Evolutionary conservation across 2,797 vertebrate species (phyloP), one percentile per base, ranked within the genome.

Genomic region (Ataeniobius toweri): DNA sequence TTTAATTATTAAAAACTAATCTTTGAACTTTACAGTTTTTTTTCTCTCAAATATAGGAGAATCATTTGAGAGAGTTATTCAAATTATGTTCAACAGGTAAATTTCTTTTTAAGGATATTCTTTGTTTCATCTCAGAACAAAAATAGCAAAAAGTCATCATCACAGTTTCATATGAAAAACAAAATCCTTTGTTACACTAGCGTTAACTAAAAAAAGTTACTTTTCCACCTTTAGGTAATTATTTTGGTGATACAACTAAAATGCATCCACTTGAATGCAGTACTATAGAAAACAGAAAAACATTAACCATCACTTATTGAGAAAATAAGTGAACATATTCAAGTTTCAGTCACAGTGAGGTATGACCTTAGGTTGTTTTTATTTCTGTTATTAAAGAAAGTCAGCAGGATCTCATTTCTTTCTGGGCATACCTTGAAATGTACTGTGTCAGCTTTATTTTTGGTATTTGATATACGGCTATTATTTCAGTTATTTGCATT

Each of bases 361-460:
- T 59, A n/a, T 73, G 13, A 59, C 12, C 16, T 46, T 69, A 46
- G 26, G 51, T 20, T n/a, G n/a, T 44, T 50, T 14, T 39, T 48
- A 16, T 74, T 41, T 67, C 10, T 39, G 26, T 56, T 44, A 28
- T 83, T 14, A 69, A 44, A 50, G 22, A 41, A 67, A 24, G 39
- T 56, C 6, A 22, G 61, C 5, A 12, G 10, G 31, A 48, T 58
- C 14, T 26, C 8, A 77, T 79, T 79, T 12, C 10, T 77, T 70
- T 79, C n/a, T 48, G 28, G 75, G 59, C 72, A 83, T 51, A 82
- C 70, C 50, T 53, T 78, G 7, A 86, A 68, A 63, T 48, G 70
- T 55, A 58, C 39, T 41, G 51, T 46, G 61, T 80, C 85, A 71
- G 41, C 26, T 20, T 14, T 36, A 80, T 48, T 70, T 56, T 53